Evolutionary conservation across 2,797 vertebrate species (phyloP), one percentile per base, ranked within the genome.

Genomic region (Adrianichthys oophorus): DNA sequence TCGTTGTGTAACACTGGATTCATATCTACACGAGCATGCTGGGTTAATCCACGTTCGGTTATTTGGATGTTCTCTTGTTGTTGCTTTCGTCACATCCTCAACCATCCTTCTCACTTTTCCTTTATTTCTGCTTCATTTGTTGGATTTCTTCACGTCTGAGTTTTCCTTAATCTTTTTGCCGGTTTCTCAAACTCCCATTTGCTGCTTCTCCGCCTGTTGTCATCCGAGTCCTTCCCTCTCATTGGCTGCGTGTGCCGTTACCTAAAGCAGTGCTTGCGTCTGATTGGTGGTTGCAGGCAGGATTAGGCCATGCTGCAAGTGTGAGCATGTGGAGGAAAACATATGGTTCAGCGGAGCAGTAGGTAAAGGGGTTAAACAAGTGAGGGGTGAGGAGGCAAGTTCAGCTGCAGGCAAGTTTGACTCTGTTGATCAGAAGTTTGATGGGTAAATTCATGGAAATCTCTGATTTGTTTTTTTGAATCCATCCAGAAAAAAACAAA

Each of bases 1-100:
- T 40, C 44, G 84, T 87, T 90, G 86, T 87, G 80, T 90, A 89
- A 90, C 80, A 65, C 55, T 17, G 48, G 48, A 60, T 76, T 58
- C 57, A 57, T 51, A 50, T 40, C 19, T 47, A 14, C 46, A 51
- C 23, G 21, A 24, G 44, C 14, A 23, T 26, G 41, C 54, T 48
- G 2, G 0, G 1, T 18, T 8, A n/a, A 0, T 58, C 48, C 4
- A 55, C 14, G 41, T 24, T 10, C 0, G 6, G 0, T 0, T 26
- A 41, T 16, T n/a, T 4, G 32, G 10, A 26, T 26, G 44, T 23
- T 4, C 5, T 48, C 41, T 15, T 45, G 14, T n/a, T 3, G 2
- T 19, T 13, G 4, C n/a, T 5, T 1, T 43, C 19, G 37, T 4
- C 7, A 17, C 23, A 24, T 24, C 23, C 13, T 41, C 1, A 7